Conservation (phyloP, 2,113 vertebrate genomes). For the Motacilla tschutschensis region DNA sequence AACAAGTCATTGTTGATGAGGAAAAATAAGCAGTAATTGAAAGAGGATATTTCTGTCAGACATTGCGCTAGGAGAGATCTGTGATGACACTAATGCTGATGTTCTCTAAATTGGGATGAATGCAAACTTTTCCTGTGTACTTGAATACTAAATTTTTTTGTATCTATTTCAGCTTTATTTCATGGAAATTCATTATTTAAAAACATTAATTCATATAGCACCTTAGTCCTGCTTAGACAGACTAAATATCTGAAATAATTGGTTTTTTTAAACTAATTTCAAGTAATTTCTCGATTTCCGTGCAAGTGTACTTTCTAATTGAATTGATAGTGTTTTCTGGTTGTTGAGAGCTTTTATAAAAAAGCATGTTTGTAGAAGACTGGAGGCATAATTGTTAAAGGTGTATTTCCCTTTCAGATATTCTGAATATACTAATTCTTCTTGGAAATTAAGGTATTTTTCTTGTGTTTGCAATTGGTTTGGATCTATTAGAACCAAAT, state of each 20-base stretch:
- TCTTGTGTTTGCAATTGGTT: background rate
- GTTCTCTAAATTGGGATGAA: background rate
- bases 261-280: background rate
- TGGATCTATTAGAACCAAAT: background rate
- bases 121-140: background rate
- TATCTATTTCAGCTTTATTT: background rate
- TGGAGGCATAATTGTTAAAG: background rate
- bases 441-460: background rate
- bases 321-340: background rate
- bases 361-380: background rate
- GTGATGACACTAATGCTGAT: background rate
- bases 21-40: background rate
- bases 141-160: background rate
- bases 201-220: background rate
- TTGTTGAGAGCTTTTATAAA: background rate
- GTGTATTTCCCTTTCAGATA: background rate
- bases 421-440: background rate
- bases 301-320: background rate
- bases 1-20: background rate
- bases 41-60: background rate
- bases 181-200: background rate
- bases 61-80: background rate
- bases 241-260: background rate
- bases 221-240: background rate
- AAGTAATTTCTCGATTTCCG: background rate